Evolutionary conservation across 2,797 vertebrate species (phyloP).

Genomic region (Perodicticus potto): DNA sequence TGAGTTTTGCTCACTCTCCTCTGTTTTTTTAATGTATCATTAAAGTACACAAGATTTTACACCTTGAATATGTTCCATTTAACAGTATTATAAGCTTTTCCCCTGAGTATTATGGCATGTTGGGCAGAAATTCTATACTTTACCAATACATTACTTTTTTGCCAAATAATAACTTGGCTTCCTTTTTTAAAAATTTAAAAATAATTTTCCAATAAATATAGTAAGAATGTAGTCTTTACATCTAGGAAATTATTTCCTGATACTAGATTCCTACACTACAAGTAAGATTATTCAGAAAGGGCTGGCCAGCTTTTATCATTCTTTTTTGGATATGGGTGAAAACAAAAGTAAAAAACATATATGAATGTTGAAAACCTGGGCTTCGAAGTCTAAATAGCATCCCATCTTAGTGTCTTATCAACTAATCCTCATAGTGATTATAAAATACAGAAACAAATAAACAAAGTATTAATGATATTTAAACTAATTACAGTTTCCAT

Average conservation of each 20-base stretch:
- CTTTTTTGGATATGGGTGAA: constrained; percentile 10
- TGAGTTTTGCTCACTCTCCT: not conserved
- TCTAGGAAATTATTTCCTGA: not conserved
- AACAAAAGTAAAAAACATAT: not conserved
- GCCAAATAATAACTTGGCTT: not conserved
- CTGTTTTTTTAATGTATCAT: not conserved
- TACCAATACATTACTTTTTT: not conserved
- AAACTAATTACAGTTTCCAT: not conserved
- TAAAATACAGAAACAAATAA: not conserved
- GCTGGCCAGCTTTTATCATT: not conserved
- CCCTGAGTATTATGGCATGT: not conserved
- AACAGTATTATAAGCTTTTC: not conserved
- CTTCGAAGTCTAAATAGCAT: not conserved
- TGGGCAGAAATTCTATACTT: not conserved
- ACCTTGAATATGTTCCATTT: constrained; percentile 21
- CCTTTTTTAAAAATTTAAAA: constrained; percentile 33
- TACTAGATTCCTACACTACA: not conserved
- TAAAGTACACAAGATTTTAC: not conserved
- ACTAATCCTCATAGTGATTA: not conserved
- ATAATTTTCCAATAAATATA: constrained; percentile 36
- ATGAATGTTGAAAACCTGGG: not conserved
- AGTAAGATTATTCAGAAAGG: constrained; percentile 25
- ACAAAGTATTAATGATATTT: not conserved
- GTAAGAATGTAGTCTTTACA: not conserved
- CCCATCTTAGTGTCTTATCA: not conserved